Conservation (phyloP, 2,888 invertebrate genomes). For the Apocheima hispidaria region DNA sequence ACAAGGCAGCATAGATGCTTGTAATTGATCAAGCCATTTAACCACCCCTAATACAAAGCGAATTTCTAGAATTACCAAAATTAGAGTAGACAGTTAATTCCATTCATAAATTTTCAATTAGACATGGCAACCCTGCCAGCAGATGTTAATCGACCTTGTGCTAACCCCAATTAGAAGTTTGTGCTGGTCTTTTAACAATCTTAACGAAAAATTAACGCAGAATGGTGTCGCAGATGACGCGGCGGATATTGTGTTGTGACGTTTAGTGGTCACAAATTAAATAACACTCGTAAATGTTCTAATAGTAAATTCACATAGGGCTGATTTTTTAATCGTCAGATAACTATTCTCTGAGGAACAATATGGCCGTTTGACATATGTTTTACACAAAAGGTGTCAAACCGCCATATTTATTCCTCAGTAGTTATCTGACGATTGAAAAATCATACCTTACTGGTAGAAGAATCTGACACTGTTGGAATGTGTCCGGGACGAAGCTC, state of each 20-base stretch:
- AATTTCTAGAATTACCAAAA: conserved; percentile 22
- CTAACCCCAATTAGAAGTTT: conserved; percentile 76
- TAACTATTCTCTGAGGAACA: no score
- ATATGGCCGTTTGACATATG: no score
- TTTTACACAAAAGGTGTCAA: no score
- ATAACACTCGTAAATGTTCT: background rate
- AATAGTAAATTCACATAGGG: background rate
- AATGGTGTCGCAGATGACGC: conserved; percentile 68
- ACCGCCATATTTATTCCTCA: no score
- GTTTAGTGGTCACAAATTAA: conserved; percentile 44
- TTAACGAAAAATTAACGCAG: conserved; percentile 75
- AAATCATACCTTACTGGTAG: no score
- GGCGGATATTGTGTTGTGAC: conserved; percentile 53
- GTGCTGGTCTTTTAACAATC: conserved; percentile 73
- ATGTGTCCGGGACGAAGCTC: no score
- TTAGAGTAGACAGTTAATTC: conserved; percentile 17
- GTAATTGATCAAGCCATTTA: background rate
- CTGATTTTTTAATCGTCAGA: no score
- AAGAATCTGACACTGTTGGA: no score
- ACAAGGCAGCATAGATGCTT: no score
- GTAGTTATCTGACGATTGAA: no score
- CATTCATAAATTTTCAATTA: conserved; percentile 39
- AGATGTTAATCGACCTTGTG: conserved; percentile 67
- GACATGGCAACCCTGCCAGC: conserved; percentile 54
- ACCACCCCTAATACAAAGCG: conserved; percentile 7